These are phyloP conservation scores for Phocoena phocoena DNA, from an alignment of 2,113 vertebrate genomes.

Conservation along the genomic window DNA sequence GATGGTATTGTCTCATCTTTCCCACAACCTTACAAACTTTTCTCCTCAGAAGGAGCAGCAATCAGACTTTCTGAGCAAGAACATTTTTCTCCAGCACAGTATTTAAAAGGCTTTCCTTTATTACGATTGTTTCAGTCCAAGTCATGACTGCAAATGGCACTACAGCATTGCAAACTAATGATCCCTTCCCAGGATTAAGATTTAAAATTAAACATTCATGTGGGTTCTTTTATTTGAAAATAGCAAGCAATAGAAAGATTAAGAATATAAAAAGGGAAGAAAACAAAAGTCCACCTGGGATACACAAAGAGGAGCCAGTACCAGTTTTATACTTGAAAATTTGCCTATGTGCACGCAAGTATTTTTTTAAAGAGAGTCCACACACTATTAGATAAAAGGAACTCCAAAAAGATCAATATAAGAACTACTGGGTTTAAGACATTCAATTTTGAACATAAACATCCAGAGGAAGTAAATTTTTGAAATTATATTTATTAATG, in stretches of 20 bases:
- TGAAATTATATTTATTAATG: conserved; percentile 84
- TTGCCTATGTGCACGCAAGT: neutral
- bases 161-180: neutral
- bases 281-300: neutral
- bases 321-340: neutral
- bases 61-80: neutral
- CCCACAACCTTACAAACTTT: neutral
- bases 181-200: neutral
- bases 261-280: neutral
- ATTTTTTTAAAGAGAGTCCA: neutral
- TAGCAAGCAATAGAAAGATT: neutral
- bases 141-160: neutral
- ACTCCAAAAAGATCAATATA: neutral
- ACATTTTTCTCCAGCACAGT: neutral
- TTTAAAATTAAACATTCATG: conserved; percentile 1
- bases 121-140: neutral
- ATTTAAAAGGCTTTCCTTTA: neutral
- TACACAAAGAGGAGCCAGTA: neutral
- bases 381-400: neutral
- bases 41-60: neutral
- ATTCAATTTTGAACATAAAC: conserved; percentile 69
- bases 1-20: neutral
- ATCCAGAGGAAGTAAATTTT: conserved; percentile 65
- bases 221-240: conserved; percentile 15
- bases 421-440: neutral